These are phyloP conservation scores for Lottia scabra DNA, from an alignment of 2,888 invertebrate genomes.

Conservation along the genomic window DNA sequence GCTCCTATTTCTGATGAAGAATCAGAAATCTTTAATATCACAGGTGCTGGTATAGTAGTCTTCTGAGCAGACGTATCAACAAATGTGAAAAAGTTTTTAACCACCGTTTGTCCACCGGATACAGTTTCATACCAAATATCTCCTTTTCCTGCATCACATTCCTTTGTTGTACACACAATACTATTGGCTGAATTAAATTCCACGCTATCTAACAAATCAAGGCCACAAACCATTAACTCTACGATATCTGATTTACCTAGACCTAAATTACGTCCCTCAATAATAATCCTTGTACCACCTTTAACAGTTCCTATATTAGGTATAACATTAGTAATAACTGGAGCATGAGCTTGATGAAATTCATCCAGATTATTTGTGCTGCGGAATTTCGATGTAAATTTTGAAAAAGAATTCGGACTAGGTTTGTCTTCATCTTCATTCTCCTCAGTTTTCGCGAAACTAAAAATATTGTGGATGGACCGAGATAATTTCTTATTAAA, in stretches of 20 bases:
- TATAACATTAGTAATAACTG: conserved; percentile 56
- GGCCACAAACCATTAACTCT: conserved; percentile 61
- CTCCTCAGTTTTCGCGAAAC: conserved; percentile 41
- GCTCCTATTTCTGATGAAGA: background rate
- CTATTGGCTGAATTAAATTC: conserved; percentile 59
- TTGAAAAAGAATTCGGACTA: conserved; percentile 18
- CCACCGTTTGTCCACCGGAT: conserved; percentile 59
- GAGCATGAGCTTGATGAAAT: conserved; percentile 38
- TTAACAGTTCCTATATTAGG: conserved; percentile 55
- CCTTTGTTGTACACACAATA: conserved; percentile 58
- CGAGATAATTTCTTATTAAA: conserved; percentile 59
- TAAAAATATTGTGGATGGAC: conserved; percentile 59
- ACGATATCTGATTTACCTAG: conserved; percentile 60
- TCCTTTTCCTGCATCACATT: conserved; percentile 57
- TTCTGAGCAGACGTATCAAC: conserved; percentile 36
- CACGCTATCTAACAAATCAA: conserved; percentile 58
- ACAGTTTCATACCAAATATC: conserved; percentile 61
- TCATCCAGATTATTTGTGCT: conserved; percentile 48
- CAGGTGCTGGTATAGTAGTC: conserved; percentile 11
- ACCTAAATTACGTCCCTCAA: conserved; percentile 64
- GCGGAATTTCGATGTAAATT: conserved; percentile 38
- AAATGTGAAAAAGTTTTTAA: conserved; percentile 53
- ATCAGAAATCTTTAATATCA: background rate
- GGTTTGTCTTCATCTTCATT: conserved; percentile 34
- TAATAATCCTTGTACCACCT: conserved; percentile 59